Conservation (phyloP, 1,140 invertebrate genomes). For the Drosophila ercepeae region DNA sequence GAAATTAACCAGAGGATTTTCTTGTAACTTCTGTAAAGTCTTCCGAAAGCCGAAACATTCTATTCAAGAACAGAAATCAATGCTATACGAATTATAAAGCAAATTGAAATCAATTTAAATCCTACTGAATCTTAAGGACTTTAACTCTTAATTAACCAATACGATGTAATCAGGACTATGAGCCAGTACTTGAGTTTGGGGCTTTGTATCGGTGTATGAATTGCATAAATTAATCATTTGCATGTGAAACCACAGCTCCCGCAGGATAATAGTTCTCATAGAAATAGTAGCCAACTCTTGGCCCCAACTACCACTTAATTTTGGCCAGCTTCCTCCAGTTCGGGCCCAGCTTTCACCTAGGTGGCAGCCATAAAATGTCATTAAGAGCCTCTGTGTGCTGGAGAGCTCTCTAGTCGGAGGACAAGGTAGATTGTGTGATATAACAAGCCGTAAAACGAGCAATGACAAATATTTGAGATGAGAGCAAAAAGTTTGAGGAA, state of each 20-base stretch:
- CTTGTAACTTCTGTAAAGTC: too few relatives aligned
- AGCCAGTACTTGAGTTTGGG: not conserved
- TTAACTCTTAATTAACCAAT: not conserved
- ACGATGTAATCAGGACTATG: not conserved
- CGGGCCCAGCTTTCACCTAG: slow-evolving; percentile 14
- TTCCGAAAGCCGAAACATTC: not conserved
- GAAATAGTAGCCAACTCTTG: not conserved
- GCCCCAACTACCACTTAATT: slow-evolving; percentile 23
- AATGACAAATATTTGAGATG: slow-evolving; percentile 58
- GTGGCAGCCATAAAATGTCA: slow-evolving; percentile 53
- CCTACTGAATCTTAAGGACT: not conserved
- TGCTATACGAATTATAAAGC: not conserved
- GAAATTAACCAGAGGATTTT: too few relatives aligned
- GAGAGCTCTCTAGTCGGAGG: not conserved
- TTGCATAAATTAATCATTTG: slow-evolving; percentile 12
- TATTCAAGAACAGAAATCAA: not conserved
- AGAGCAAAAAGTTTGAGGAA: slow-evolving; percentile 44
- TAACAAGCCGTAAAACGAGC: slow-evolving; percentile 51
- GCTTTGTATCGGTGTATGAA: slow-evolving; percentile 7
- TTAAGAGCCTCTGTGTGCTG: slow-evolving; percentile 35
- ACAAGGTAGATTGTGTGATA: slow-evolving; percentile 15
- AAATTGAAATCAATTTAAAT: not conserved
- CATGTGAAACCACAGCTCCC: not conserved
- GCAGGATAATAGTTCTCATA: not conserved
- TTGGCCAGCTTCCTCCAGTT: slow-evolving; percentile 7